Evolutionary conservation across 2,797 vertebrate species (phyloP).

Genomic region (Betta splendens): DNA sequence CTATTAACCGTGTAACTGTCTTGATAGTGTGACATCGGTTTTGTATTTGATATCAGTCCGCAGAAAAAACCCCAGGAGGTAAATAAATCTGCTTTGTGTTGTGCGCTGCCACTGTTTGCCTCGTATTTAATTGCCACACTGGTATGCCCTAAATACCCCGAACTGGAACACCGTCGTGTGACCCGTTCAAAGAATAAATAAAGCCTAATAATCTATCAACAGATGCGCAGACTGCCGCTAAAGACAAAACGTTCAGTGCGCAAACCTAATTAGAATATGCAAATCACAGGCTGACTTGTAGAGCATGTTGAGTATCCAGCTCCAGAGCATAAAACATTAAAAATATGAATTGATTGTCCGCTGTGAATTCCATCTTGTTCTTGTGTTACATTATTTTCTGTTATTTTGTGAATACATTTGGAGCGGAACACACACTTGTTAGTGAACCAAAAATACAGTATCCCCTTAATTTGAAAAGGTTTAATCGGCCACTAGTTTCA

Average conservation of each 20-base stretch:
- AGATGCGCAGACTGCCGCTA: conserved; percentile 61
- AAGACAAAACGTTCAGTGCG: conserved; percentile 66
- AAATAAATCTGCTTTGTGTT: conserved; percentile 33
- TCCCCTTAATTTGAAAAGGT: too few relatives aligned
- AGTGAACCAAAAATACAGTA: too few relatives aligned
- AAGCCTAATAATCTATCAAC: conserved; percentile 61
- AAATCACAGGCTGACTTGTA: conserved; percentile 49
- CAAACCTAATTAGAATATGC: conserved; percentile 76
- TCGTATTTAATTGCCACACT: conserved; percentile 57
- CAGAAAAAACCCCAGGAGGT: not conserved
- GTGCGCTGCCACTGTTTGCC: conserved; percentile 28
- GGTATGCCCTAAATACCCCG: conserved; percentile 68
- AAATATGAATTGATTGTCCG: conserved; percentile 28
- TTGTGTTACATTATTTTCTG: too few relatives aligned
- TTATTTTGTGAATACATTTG: too few relatives aligned
- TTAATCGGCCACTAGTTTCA: too few relatives aligned
- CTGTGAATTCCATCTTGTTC: not conserved
- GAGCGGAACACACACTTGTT: too few relatives aligned
- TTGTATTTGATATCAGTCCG: not conserved
- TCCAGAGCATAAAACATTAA: too few relatives aligned
- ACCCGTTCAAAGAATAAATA: conserved; percentile 42
- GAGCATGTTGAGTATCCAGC: conserved; percentile 32
- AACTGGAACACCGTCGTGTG: conserved; percentile 63
- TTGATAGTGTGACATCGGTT: not conserved
- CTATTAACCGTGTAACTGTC: not conserved